Evolutionary conservation across 2,888 invertebrate genomes (phyloP), one percentile per base, ranked within the genome.

Genomic region (Tachina fera): DNA sequence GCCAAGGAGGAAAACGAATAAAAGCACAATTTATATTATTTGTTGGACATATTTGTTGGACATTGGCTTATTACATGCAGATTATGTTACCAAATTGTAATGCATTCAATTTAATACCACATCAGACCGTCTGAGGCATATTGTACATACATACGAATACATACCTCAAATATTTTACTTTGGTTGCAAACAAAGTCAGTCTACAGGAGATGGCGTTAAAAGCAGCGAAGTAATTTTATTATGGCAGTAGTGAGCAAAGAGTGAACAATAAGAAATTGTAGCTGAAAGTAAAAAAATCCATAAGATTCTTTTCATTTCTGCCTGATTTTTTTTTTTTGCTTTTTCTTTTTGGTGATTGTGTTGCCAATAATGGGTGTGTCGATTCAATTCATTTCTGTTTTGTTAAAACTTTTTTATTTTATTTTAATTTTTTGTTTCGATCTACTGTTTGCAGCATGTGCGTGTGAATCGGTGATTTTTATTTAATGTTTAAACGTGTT

Each of bases 51-150:
- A 78, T 78, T 83, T 83, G 78, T 83, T 78, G 78, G 77, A 85
- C 85, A 85, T 70, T 78, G 85, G 85, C 85, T 82, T 85, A 85
- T 85, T 85, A 85, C 78, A 85, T 82, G 82, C 85, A 85, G 78
- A 85, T 85, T 85, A 78, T 85, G 78, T 78, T 82, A 85, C 68
- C 82, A 78, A 78, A 78, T 63, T 82, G 82, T 81, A 81, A 84
- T 84, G 60, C 84, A 70, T 81, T 77, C 81, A 77, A 84, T 84
- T 83, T 71, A 77, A 83, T 72, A 47, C 51, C 60, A 78, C 72
- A 78, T 53, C 83, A 68, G 77, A 83, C 51, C 22, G 67, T 68
- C 63, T 58, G 51, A n/a, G 51, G 4, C n/a, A n/a, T n/a, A n/a
- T n/a, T n/a, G n/a, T n/a, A n/a, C n/a, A n/a, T n/a, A n/a, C n/a